Evolutionary conservation across 2,888 invertebrate genomes (phyloP).

Genomic region (Tetropium fuscum): DNA sequence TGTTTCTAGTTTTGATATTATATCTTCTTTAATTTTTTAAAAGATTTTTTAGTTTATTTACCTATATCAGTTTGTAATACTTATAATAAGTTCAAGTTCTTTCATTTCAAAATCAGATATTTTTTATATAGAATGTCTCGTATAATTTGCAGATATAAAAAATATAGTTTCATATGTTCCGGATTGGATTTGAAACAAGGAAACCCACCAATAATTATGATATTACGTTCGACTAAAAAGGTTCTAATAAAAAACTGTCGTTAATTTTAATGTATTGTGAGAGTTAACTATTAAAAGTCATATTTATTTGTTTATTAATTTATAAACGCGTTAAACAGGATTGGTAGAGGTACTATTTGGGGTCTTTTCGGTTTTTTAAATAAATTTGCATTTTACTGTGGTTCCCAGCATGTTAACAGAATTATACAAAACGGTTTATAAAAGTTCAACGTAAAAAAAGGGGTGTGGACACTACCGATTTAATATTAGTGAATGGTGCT

Average conservation of each 20-base stretch:
- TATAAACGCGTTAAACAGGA: slow-evolving; percentile 21
- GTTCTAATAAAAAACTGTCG: slow-evolving; percentile 14
- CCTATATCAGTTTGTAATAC: too few relatives aligned
- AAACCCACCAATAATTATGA: slow-evolving; percentile 8
- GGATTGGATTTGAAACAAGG: slow-evolving; percentile 8
- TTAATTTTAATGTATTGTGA: slow-evolving; percentile 20
- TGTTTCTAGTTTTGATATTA: too few relatives aligned
- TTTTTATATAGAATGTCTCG: too few relatives aligned
- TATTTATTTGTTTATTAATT: slow-evolving; percentile 26
- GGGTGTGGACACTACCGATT: background rate
- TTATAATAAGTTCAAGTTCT: too few relatives aligned
- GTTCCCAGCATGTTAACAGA: background rate
- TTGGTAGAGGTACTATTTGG: slow-evolving; percentile 25
- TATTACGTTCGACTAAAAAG: slow-evolving; percentile 16
- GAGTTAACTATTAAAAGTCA: slow-evolving; percentile 19
- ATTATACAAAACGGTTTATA: slow-evolving; percentile 13
- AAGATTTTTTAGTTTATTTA: too few relatives aligned
- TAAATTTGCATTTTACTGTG: slow-evolving; percentile 26
- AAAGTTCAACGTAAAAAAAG: background rate
- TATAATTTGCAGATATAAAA: too few relatives aligned
- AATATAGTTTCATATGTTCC: too few relatives aligned
- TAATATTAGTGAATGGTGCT: slow-evolving; percentile 8
- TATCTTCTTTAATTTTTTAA: too few relatives aligned
- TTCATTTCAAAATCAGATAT: too few relatives aligned
- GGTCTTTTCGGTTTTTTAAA: slow-evolving; percentile 20